Evolutionary conservation across 53 echinoderm and acorn worm species (phyloP).

Genomic region (Temnopleurus reevesii): DNA sequence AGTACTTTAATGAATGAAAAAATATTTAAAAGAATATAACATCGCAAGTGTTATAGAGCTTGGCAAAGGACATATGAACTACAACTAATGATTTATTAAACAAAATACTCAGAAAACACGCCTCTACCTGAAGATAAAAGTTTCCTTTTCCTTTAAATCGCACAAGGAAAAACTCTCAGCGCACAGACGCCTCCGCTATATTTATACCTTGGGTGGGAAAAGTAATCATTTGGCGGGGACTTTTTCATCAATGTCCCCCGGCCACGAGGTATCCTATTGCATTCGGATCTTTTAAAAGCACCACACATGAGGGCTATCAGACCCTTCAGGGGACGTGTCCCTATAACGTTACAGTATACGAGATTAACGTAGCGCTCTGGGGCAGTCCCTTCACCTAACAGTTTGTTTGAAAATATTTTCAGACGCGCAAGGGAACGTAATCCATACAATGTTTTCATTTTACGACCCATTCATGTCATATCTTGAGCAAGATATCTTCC

Average conservation of each 20-base stretch:
- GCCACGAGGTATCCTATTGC: slow-evolving; percentile 14
- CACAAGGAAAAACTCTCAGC: too few species aligned
- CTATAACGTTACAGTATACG: slow-evolving; percentile 22
- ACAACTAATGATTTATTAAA: too few species aligned
- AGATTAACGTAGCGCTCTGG: background rate
- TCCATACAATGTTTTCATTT: background rate
- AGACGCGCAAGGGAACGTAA: background rate
- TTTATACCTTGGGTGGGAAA: slow-evolving; percentile 18
- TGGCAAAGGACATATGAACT: too few species aligned
- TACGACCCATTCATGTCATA: background rate
- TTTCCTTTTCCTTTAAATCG: too few species aligned
- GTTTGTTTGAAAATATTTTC: slow-evolving; percentile 18
- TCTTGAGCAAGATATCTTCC: background rate
- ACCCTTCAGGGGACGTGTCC: slow-evolving; percentile 3
- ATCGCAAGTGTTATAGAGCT: too few species aligned
- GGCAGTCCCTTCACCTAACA: background rate
- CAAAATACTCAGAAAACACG: too few species aligned
- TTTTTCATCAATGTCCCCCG: slow-evolving; percentile 27
- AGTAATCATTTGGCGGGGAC: background rate
- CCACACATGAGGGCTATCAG: background rate
- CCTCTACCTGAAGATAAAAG: too few species aligned
- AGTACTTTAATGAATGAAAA: too few species aligned
- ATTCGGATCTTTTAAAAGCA: background rate
- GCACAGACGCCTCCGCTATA: background rate
- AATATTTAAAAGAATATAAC: too few species aligned